Percentiles rank a stretch among this genome's conserved stretches.
These are phyloP conservation scores for Timema podura DNA, from an alignment of 2,888 invertebrate species.

Conservation along the genomic window DNA sequence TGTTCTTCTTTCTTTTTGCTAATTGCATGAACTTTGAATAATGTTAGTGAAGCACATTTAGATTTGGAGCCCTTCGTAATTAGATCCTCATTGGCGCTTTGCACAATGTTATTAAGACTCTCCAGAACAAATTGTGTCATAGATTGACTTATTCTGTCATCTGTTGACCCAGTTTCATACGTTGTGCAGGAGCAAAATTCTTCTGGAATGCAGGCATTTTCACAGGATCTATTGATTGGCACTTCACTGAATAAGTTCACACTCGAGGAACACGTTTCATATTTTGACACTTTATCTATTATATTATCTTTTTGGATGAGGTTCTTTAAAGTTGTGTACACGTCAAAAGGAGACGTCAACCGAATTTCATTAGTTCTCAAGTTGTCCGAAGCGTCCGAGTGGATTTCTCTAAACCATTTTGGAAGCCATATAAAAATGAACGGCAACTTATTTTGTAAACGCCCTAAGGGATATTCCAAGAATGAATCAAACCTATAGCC, in stretches of 20 bases:
- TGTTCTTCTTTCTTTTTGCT: not conserved
- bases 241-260: slow-evolving; percentile 22
- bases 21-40: too few species aligned
- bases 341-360: slow-evolving; percentile 36
- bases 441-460: slow-evolving; percentile 37
- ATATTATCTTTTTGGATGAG: slow-evolving; percentile 9
- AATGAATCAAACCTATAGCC: slow-evolving; percentile 36
- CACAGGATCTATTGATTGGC: slow-evolving; percentile 20
- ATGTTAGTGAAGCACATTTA: too few species aligned
- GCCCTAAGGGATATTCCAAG: slow-evolving; percentile 36
- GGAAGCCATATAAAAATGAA: slow-evolving; percentile 36
- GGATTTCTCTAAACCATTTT: slow-evolving; percentile 26
- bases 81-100: not conserved
- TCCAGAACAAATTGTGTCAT: slow-evolving; percentile 8
- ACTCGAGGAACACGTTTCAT: not conserved
- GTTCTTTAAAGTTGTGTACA: slow-evolving; percentile 33
- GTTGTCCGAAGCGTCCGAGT: slow-evolving; percentile 31
- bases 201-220: slow-evolving; percentile 22
- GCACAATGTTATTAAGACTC: slow-evolving; percentile 2
- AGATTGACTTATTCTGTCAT: not conserved
- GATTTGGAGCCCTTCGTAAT: not conserved
- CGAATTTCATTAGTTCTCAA: slow-evolving; percentile 32
- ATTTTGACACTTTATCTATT: too few species aligned
- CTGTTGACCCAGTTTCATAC: slow-evolving; percentile 4
- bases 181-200: slow-evolving; percentile 26